Conservation (phyloP, 2,113 vertebrate species). For the Uropsilus gracilis region DNA sequence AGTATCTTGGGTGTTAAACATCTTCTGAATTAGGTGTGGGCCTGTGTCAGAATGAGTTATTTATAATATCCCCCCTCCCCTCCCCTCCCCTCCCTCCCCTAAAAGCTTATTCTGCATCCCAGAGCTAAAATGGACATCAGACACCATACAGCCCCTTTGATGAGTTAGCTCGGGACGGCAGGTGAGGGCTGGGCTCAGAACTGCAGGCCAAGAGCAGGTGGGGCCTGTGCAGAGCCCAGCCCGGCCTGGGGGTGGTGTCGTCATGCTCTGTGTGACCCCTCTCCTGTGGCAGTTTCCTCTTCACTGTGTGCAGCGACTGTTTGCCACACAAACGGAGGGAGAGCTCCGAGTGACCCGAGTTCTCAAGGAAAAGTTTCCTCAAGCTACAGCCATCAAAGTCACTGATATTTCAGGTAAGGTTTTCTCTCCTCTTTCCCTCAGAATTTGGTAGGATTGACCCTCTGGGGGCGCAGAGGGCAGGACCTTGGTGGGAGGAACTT, state of each 20-base stretch:
- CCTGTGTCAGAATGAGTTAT: background rate
- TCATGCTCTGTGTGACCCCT: background rate
- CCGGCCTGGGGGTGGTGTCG: background rate
- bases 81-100: no score
- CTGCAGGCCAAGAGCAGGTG: background rate
- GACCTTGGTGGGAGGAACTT: background rate
- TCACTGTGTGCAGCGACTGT: conserved; percentile 70
- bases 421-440: background rate
- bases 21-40: background rate
- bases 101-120: background rate
- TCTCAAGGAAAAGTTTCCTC: conserved; percentile 92
- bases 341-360: conserved; percentile 87
- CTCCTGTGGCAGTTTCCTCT: conserved; percentile 63
- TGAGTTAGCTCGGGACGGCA: rapidly evolving
- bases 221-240: background rate
- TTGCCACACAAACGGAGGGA: conserved; percentile 88
- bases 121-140: background rate
- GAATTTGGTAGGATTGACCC: background rate
- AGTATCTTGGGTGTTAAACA: background rate
- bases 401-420: conserved; percentile 93
- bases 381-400: conserved; percentile 90
- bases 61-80: background rate
- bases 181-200: no score
- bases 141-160: background rate
- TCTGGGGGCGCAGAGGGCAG: background rate